Evolutionary conservation across 2,113 vertebrate species (phyloP), one percentile per base, ranked within the genome.

Genomic region (Anarrhichthys ocellatus): DNA sequence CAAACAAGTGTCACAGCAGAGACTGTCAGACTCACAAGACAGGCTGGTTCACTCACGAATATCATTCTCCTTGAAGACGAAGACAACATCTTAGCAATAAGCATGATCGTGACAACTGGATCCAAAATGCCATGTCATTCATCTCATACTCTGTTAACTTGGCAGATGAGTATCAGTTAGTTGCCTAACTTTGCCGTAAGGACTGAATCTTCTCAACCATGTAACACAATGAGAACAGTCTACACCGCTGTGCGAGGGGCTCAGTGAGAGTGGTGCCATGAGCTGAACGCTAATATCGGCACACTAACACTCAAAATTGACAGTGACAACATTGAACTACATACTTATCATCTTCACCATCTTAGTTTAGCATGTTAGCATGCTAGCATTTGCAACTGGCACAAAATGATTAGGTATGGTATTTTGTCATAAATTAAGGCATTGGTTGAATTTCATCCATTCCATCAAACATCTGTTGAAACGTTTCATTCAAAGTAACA

Each of bases 1-100:
- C 24, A 75, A 80, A 78, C 32, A n/a, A 70, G 61, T 52, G 58
- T 44, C 76, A 67, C 48, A 78, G 54, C 56, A 48, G 73, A 79
- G 46, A 73, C 20, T 24, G 73, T 78, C 15, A 76, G 50, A 84
- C 29, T 63, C 22, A 80, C n/a, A 67, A 40, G 42, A 63, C 58
- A 80, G 63, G 63, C 63, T 71, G 73, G 54, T 24, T 79, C 50
- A 66, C 50, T 70, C 54, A 76, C 62, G 2, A 34, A 65, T 40
- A 81, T 59, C 18, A 58, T 58, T 54, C 22, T 20, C n/a, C 27
- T 29, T 27, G 44, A 76, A 67, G 46, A 61, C 44, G 22, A 61
- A 40, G 5, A 1, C 10, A 56, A 62, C 50, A 70, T 58, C 15
- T 27, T 5, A 36, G 29, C n/a, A 48, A 62, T 62, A 59, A 48